A percentile compares a stretch with the other conserved stretches of the same genome.
phyloP scores from a whole-genome alignment of 2,113 vertebrate genomes.

The Notechis scutatus region DNA sequence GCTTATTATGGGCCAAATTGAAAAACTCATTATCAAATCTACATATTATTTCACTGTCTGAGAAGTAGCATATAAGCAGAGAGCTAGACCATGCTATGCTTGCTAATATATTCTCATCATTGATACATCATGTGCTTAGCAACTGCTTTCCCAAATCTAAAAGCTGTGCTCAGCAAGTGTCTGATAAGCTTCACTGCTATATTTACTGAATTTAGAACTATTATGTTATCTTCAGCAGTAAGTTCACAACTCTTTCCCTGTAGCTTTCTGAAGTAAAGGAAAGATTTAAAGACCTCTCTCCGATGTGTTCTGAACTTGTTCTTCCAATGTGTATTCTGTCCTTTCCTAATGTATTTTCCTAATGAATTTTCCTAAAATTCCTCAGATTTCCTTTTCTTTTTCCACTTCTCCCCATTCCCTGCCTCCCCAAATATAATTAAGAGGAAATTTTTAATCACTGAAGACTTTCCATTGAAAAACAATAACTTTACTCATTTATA shows the following conservation, averaged over 20 bases:
- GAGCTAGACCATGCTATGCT: constrained; percentile 3
- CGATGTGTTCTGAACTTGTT: not conserved
- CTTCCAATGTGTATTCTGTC: not conserved
- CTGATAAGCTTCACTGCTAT: not conserved
- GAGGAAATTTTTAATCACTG: not conserved
- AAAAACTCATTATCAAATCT: not conserved
- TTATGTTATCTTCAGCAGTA: not conserved
- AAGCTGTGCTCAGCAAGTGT: not conserved
- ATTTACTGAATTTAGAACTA: constrained; percentile 1
- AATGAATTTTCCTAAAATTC: no score
- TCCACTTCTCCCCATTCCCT: not conserved
- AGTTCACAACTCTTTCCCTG: not conserved
- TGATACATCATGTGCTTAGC: not conserved
- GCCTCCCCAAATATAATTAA: not conserved
- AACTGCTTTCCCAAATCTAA: not conserved
- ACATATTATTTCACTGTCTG: not conserved
- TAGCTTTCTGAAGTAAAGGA: not conserved
- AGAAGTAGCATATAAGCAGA: not conserved
- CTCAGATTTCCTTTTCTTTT: not conserved
- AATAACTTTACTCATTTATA: not conserved
- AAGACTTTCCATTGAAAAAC: not conserved
- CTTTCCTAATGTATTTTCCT: not conserved
- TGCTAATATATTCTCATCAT: not conserved
- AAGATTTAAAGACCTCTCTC: not conserved
- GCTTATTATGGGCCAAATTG: not conserved